Percentiles rank a stretch among this genome's conserved stretches.
These are phyloP conservation scores for Cephus nigrinus DNA, from an alignment of 2,888 invertebrate genomes.

Conservation along the genomic window DNA sequence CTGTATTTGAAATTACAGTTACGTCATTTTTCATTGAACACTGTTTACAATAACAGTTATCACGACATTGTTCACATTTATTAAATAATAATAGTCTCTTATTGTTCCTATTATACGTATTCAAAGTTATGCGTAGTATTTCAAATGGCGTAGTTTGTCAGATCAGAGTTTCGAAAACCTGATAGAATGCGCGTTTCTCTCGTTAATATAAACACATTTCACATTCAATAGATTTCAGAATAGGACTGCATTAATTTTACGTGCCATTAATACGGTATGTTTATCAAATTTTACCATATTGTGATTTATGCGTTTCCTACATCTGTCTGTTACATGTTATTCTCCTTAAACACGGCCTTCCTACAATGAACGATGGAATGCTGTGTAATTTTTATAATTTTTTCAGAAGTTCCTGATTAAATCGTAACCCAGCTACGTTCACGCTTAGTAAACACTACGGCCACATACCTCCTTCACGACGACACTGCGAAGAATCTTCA, in stretches of 20 bases:
- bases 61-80: neutral
- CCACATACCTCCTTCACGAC: neutral
- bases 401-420: neutral
- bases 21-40: neutral
- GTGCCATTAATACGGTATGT: neutral
- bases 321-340: neutral
- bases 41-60: neutral
- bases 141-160: neutral
- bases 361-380: neutral
- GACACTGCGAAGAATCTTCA: neutral
- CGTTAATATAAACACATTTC: neutral
- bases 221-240: neutral
- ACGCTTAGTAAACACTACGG: neutral
- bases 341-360: neutral
- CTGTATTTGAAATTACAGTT: neutral
- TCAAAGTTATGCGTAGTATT: neutral
- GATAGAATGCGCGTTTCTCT: neutral
- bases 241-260: neutral
- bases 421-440: neutral
- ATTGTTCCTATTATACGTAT: neutral
- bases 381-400: neutral
- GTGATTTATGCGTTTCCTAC: neutral
- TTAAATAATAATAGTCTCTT: neutral
- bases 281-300: neutral
- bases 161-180: neutral